Evolutionary conservation across 2,797 vertebrate genomes (phyloP).

Genomic region (Pantherophis vulpinus): DNA sequence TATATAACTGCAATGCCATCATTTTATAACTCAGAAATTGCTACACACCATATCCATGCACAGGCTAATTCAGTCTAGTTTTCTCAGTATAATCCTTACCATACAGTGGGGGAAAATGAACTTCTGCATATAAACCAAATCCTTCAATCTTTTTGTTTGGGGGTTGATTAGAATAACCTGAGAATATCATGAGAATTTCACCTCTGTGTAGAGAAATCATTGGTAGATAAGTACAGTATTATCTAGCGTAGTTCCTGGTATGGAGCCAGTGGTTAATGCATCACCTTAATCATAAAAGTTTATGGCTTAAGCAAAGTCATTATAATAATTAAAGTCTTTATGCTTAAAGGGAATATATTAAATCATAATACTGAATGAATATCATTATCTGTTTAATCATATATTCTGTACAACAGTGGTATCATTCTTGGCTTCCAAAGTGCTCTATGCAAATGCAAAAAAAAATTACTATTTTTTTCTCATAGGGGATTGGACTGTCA

Average conservation of each 20-base stretch:
- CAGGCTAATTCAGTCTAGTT: not conserved
- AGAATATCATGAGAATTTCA: not conserved
- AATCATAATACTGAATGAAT: not conserved
- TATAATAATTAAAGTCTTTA: not conserved
- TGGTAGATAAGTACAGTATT: not conserved
- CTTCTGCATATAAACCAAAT: not conserved
- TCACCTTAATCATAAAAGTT: not conserved
- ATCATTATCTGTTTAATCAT: not conserved
- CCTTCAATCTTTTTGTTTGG: not conserved
- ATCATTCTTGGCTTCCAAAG: constrained; percentile 4
- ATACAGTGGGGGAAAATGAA: not conserved
- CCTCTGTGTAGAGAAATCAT: not conserved
- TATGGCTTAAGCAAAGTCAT: not conserved
- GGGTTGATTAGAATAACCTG: not conserved
- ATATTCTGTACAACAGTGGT: not conserved
- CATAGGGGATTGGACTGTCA: not conserved
- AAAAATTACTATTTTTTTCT: not conserved
- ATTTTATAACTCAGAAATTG: not conserved
- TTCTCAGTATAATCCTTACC: not conserved
- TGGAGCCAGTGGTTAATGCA: not conserved
- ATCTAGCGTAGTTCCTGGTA: not conserved
- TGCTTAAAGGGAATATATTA: constrained; percentile 6
- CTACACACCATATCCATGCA: not conserved
- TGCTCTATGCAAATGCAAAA: not conserved
- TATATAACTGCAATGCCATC: not conserved